A percentile compares a stretch with the other conserved stretches of the same genome.
Evolutionary conservation across 2,113 vertebrate species (phyloP).

Genomic region (Calidris pugnax): DNA sequence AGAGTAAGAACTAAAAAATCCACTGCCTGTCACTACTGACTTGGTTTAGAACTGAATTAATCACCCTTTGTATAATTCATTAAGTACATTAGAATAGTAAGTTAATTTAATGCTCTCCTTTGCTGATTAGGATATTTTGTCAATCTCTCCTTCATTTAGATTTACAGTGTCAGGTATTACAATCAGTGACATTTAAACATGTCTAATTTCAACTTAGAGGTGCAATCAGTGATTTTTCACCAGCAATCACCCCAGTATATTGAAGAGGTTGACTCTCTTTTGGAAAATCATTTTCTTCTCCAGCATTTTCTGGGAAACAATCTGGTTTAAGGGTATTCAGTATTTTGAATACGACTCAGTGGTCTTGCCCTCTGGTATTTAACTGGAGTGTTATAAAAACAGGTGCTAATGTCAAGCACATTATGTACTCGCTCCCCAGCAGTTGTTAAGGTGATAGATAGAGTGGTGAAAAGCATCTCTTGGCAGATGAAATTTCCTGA

Average conservation of each 20-base stretch:
- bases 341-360: slow-evolving; percentile 29
- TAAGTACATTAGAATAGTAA: slow-evolving; percentile 39
- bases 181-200: slow-evolving; percentile 40
- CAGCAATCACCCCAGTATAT: neutral
- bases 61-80: slow-evolving; percentile 53
- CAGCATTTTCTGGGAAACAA: neutral
- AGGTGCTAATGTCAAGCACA: slow-evolving; percentile 51
- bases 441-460: slow-evolving; percentile 59
- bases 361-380: slow-evolving; percentile 31
- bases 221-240: slow-evolving; percentile 45
- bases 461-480: neutral
- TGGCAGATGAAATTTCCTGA: slow-evolving; percentile 50
- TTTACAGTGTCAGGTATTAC: neutral
- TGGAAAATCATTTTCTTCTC: neutral
- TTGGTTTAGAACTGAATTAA: slow-evolving; percentile 7
- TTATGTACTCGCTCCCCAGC: slow-evolving; percentile 10
- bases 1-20: neutral
- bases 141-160: slow-evolving; percentile 27
- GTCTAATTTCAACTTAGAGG: slow-evolving; percentile 10
- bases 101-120: slow-evolving; percentile 6
- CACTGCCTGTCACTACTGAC: neutral
- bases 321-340: neutral
- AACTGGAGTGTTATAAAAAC: slow-evolving; percentile 39
- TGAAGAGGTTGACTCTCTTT: neutral
- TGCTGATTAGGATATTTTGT: slow-evolving; percentile 57